Evolutionary conservation across 2,888 invertebrate species (phyloP).

Genomic region (Andricus curvator): DNA sequence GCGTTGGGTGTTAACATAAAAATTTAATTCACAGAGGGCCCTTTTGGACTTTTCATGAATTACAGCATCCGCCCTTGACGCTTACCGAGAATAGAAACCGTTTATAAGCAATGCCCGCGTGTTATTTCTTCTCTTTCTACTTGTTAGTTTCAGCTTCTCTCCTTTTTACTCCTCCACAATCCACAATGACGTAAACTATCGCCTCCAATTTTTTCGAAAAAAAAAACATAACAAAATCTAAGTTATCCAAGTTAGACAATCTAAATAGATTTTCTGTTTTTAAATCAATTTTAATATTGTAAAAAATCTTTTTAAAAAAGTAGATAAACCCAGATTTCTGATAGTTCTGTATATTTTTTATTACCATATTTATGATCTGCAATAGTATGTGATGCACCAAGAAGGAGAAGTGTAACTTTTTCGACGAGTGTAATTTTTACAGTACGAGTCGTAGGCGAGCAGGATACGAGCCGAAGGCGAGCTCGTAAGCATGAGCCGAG

Average conservation of each 20-base stretch:
- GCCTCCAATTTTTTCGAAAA: constrained; percentile 2
- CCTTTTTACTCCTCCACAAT: neutral
- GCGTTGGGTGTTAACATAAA: too few species aligned
- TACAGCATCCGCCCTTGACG: neutral
- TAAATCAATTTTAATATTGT: neutral
- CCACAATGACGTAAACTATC: constrained; percentile 6
- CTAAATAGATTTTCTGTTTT: neutral
- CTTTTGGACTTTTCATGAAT: neutral
- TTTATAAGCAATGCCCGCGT: constrained; percentile 12
- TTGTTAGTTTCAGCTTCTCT: constrained; percentile 19
- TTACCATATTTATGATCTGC: neutral
- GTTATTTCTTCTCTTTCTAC: constrained; percentile 26
- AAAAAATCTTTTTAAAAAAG: too few species aligned
- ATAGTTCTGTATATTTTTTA: neutral
- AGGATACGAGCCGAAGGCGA: too few species aligned
- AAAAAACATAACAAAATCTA: constrained; percentile 21
- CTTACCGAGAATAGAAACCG: constrained; percentile 27
- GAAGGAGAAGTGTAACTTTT: too few species aligned
- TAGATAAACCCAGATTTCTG: neutral
- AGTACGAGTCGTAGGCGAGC: too few species aligned
- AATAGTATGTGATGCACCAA: too few species aligned
- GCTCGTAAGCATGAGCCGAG: too few species aligned
- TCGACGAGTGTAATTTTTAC: too few species aligned
- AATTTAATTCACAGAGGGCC: too few species aligned
- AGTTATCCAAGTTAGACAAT: neutral